Percentiles rank a stretch among this genome's conserved stretches.
phyloP scores from a whole-genome alignment of 2,113 vertebrate species.

The Halichoerus grypus region DNA sequence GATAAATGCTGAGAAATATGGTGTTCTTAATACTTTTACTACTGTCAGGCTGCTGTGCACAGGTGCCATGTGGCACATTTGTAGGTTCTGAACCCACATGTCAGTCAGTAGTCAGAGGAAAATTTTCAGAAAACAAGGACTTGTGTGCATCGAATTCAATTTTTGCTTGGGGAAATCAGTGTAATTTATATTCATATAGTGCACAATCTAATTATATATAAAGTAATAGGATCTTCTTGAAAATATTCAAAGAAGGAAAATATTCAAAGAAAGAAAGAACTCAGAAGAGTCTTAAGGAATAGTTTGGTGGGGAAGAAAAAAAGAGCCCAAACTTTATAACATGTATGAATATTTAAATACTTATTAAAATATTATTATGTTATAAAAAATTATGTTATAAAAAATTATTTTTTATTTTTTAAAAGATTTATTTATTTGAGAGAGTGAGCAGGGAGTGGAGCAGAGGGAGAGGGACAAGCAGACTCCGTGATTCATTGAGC shows the following conservation, averaged over 20 bases:
- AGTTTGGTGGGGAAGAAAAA: background rate
- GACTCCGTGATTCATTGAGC: background rate
- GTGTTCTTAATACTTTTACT: background rate
- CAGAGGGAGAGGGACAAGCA: background rate
- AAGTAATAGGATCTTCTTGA: background rate
- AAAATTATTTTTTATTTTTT: background rate
- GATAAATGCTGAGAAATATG: conserved; percentile 40
- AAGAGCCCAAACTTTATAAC: background rate
- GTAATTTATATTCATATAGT: conserved; percentile 54
- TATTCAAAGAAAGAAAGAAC: conserved; percentile 45
- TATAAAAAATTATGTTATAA: too few species aligned
- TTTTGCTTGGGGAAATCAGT: conserved; percentile 37
- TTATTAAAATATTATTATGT: background rate
- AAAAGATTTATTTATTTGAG: background rate
- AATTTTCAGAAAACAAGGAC: conserved; percentile 35
- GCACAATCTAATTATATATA: background rate
- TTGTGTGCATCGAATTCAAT: conserved; percentile 13
- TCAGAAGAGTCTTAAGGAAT: background rate
- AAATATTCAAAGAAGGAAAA: conserved; percentile 47
- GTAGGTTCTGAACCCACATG: conserved; percentile 6
- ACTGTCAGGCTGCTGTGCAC: background rate
- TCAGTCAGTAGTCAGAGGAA: conserved; percentile 16
- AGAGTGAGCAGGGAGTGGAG: background rate
- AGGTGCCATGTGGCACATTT: background rate
- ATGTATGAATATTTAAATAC: background rate